Evolutionary conservation across 2,888 invertebrate species (phyloP), one percentile per base, ranked within the genome.

Genomic region (Nectonema munidae): DNA sequence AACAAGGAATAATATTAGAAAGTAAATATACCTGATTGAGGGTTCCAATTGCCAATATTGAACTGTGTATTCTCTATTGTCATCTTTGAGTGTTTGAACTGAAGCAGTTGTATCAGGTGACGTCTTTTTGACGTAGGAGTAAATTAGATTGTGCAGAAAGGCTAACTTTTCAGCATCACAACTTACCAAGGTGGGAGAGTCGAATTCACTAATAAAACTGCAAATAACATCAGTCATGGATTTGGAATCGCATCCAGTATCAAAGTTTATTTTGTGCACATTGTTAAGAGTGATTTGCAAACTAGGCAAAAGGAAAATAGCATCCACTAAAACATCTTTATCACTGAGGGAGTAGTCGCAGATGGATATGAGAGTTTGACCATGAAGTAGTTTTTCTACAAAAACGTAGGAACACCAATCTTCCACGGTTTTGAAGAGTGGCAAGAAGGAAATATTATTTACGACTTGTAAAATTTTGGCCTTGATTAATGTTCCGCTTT

Each of bases 371-470:
- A n/a, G 6, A 11, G 11, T 30, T 30, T 55, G 54, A 77, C 79
- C 76, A 58, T 81, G 81, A 40, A 81, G 71, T 57, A 81, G 81
- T 53, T 74, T 73, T 47, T 72, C 74, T 15, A 76, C 71, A 58
- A 86, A 83, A 0, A 83, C 76, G 56, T 86, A 86, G 48, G 73
- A 70, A 61, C 86, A 83, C 83, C 86, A 86, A 57, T 86, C 83
- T 49, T 71, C 69, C 29, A 83, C 63, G 25, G 72, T 72, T 56
- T 77, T 73, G 57, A 81, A 81, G 58, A 81, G 81, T 20, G 81
- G 83, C 44, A 81, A 81, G 58, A 83, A 81, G 43, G 79, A 67
- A 43, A 79, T 69, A 46, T 73, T 76, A 37, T 83, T 63, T 38
- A 77, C 73, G 49, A 83, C 69, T 51, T 76, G 68, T 52, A 77